Base-by-base conservation (phyloP, 2,797 vertebrate species). In the Phoxinus dragarum region DNA sequence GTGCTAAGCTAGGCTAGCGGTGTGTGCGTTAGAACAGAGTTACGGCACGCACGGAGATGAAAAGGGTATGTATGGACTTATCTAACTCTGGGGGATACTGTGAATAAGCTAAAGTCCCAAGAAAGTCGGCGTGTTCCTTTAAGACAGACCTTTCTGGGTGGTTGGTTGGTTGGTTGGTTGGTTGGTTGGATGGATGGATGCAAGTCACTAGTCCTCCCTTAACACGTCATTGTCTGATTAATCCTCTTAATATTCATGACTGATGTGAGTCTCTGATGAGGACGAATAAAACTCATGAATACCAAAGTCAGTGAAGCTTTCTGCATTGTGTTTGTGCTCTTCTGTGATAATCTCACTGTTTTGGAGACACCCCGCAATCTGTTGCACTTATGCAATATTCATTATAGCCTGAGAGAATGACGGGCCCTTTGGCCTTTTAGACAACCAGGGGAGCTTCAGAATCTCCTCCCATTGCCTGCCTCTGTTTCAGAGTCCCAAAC, bases 361-460 rank as follows among this genome's bases (percentile, higher is more conserved):
- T 87, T 44, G 72, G 72, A 17, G 52, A 89, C 88, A 89, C 90
- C 89, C 90, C 87, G 84, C 93, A 92, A 91, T 89, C 92, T 91
- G 92, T 86, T 90, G 81, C 86, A 23, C 27, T 84, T 78, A 85
- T 84, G 81, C 90, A 89, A 89, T 90, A 94, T 94, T 94, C 92
- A 94, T 91, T 88, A 85, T 81, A 61, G 79, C 10, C 56, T 5
- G 69, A 86, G 84, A 86, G 85, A 89, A 88, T 68, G 86, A 73
- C 72, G 16, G 59, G 77, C 80, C 72, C 90, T 81, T 75, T 86
- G 80, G 64, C 86, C 86, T 78, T 52, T 89, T 36, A 36, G 80
- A 87, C 90, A 82, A 74, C 6, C 83, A 44, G 86, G 85, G 90
- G 88, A 89, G 83, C 86, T 75, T 83, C 80, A 76, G 69, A 78